A percentile compares a stretch with the other conserved stretches of the same genome.
Evolutionary conservation across 2,888 invertebrate genomes (phyloP).

Genomic region (Alentia gelatinosa): DNA sequence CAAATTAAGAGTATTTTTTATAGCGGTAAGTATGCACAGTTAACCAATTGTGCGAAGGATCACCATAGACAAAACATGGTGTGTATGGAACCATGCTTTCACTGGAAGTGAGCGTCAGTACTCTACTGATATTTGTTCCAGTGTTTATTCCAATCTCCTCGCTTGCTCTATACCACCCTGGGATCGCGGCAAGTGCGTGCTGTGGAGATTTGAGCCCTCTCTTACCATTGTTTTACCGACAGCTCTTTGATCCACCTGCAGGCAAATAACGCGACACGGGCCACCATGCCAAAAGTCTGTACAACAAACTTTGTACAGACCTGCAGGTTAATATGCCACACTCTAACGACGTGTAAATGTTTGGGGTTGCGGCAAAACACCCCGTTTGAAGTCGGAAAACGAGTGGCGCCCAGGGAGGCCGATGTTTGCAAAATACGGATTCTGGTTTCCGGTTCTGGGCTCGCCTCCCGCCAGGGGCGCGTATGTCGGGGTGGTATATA

Average conservation of each 20-base stretch:
- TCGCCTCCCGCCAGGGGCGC: too few relatives aligned
- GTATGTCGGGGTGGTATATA: too few relatives aligned
- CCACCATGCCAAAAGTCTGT: not conserved
- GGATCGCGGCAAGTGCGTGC: too few relatives aligned
- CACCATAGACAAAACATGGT: too few relatives aligned
- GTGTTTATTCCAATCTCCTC: too few relatives aligned
- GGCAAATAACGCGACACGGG: not conserved
- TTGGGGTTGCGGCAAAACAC: not conserved
- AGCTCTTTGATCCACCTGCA: not conserved
- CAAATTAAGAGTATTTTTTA: too few relatives aligned
- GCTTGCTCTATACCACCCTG: too few relatives aligned
- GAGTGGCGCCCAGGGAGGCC: not conserved
- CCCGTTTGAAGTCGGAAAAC: not conserved
- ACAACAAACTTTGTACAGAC: not conserved
- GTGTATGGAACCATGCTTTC: too few relatives aligned
- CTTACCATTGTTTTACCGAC: not conserved
- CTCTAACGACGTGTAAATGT: not conserved
- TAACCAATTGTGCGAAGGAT: too few relatives aligned
- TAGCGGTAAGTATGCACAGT: too few relatives aligned
- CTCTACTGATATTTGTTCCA: too few relatives aligned
- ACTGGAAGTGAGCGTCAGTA: too few relatives aligned
- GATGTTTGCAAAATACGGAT: slow-evolving; percentile 10
- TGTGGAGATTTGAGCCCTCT: not conserved
- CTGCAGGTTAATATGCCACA: not conserved
- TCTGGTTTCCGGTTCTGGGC: not conserved